Evolutionary conservation across 92 coral and sea anemone genomes (phyloP), one percentile per base, ranked within the genome.

Genomic region (Blastomussa wellsi): DNA sequence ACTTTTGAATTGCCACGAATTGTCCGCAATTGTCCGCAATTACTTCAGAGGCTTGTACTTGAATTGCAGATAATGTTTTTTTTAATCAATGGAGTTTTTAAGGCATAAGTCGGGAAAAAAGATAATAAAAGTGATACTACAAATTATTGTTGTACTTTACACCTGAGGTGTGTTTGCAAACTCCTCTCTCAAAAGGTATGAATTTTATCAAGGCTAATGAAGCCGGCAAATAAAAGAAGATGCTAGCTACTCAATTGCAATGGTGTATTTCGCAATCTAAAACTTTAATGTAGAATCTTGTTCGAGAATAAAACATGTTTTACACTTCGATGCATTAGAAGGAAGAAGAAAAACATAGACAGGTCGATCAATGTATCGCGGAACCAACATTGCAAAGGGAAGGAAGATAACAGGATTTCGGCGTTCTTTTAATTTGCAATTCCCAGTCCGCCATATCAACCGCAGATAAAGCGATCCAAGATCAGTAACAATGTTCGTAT

Each of bases 381-480:
- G 68, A 6, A 44, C 49, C 49, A 44, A 8, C 49, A 44, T 44
- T 10, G 16, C 12, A 57, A 57, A 38, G 41, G 52, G 4, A 37
- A 44, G 38, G 39, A 20, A 69, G 67, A 57, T 47, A 80, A 80
- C 49, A 57, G 38, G 37, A 66, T 33, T 26, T 67, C 33, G 44
- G 7, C 76, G 36, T 36, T 28, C 38, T 36, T 69, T 71, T n/a
- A 22, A 49, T 52, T 51, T 13, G 15, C 10, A 38, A 70, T 47
- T 82, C 70, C 52, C 77, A n/a, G 69, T 51, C 15, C 35, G 86
- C 78, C 36, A 53, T 51, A 69, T 49, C 36, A 69, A 22, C 53
- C 39, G 32, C 70, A 70, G 53, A 47, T 64, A 36, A 39, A 79
- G 42, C 51, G 70, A 19, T 24, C n/a, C 29, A 55, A 3, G 55